Evolutionary conservation across 2,888 invertebrate species (phyloP).

Genomic region (Melanargia galathea): DNA sequence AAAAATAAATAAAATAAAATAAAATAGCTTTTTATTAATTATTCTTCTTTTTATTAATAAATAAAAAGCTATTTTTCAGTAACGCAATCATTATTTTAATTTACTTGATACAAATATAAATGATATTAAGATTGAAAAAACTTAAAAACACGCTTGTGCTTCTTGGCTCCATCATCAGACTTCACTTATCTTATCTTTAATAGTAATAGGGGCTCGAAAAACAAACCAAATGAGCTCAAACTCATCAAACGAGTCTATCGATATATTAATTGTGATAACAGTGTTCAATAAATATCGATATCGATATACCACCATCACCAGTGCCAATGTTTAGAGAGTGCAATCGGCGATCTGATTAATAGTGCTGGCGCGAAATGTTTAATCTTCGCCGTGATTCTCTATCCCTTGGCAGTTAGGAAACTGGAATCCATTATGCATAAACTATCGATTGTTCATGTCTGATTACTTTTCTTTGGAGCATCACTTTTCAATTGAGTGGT

Average conservation of each 20-base stretch:
- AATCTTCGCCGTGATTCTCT: constrained; percentile 73
- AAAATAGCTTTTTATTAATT: too few relatives aligned
- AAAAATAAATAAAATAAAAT: too few relatives aligned
- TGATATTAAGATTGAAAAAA: too few relatives aligned
- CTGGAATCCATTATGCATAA: constrained; percentile 68
- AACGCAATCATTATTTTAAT: too few relatives aligned
- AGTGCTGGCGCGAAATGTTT: constrained; percentile 78
- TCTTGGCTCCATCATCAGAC: too few relatives aligned
- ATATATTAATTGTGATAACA: neutral
- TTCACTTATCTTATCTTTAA: too few relatives aligned
- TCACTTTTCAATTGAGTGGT: neutral
- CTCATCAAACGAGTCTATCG: neutral
- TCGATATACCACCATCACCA: constrained; percentile 47
- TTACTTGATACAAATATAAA: too few relatives aligned
- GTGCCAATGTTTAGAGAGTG: constrained; percentile 73
- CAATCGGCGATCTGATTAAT: constrained; percentile 83
- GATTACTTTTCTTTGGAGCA: neutral
- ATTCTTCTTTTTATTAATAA: too few relatives aligned
- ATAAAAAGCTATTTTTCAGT: too few relatives aligned
- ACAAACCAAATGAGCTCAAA: too few relatives aligned
- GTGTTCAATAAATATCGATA: constrained; percentile 49
- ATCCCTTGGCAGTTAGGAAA: constrained; percentile 53
- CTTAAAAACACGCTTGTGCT: too few relatives aligned
- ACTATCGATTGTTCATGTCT: constrained; percentile 62
- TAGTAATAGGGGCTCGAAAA: too few relatives aligned